A percentile compares a stretch with the other conserved stretches of the same genome.
These are phyloP conservation scores for Caerostris extrusa DNA, from an alignment of 1,140 invertebrate species.

Conservation along the genomic window DNA sequence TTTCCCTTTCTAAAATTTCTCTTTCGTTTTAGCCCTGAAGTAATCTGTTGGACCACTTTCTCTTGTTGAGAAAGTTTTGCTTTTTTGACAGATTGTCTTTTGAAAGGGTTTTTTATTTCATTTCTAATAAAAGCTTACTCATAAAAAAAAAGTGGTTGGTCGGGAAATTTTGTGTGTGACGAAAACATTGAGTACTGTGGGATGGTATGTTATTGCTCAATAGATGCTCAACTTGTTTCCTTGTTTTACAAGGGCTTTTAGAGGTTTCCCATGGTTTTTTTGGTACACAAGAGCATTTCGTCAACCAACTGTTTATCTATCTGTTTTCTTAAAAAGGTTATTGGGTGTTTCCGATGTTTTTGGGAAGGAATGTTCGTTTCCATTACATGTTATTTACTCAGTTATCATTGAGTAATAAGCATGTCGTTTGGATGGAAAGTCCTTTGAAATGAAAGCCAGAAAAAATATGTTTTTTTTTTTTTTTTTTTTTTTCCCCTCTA, in stretches of 20 bases:
- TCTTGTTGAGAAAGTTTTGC: background rate
- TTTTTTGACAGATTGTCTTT: background rate
- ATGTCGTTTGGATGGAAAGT: background rate
- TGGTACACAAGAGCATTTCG: background rate
- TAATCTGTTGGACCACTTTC: slow-evolving; percentile 39
- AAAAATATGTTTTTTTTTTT: background rate
- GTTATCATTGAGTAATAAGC: background rate
- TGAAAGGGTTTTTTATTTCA: background rate
- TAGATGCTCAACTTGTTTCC: background rate
- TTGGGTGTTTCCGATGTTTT: background rate
- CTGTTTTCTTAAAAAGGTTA: background rate
- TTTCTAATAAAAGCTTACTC: background rate
- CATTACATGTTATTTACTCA: background rate
- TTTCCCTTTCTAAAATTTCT: slow-evolving; percentile 52
- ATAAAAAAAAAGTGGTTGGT: background rate
- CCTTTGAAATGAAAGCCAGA: background rate
- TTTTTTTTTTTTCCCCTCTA: too few species aligned
- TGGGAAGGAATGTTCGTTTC: background rate
- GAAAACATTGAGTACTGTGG: background rate
- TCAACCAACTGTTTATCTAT: background rate
- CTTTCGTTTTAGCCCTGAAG: background rate
- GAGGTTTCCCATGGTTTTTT: background rate
- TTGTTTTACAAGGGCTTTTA: background rate
- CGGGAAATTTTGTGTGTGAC: background rate
- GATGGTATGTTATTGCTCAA: background rate